A percentile compares a stretch with the other conserved stretches of the same genome.
phyloP scores from a whole-genome alignment of 1,140 invertebrate species.

The Drosophila hydei region DNA sequence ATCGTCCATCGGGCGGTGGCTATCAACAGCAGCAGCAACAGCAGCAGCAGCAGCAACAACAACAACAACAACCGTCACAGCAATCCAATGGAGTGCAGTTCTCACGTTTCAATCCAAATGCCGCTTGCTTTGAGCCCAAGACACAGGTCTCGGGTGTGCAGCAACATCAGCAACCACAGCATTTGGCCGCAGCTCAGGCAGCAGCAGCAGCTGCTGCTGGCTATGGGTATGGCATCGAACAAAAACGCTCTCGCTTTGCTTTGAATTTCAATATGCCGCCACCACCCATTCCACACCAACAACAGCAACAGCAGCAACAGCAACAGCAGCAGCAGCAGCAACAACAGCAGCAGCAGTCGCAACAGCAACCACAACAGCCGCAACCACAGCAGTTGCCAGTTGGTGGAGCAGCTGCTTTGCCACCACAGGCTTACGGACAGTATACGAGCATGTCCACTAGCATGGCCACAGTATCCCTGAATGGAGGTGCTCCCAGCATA shows the following conservation, averaged over 20 bases:
- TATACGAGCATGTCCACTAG: slow-evolving; percentile 68
- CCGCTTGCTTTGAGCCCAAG: slow-evolving; percentile 72
- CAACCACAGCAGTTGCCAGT: slow-evolving; percentile 21
- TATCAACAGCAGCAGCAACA: slow-evolving; percentile 31
- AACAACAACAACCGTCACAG: slow-evolving; percentile 40
- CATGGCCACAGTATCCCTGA: slow-evolving; percentile 70
- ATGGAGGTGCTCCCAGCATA: slow-evolving; percentile 63
- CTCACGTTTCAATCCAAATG: slow-evolving; percentile 71
- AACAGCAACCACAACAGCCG: slow-evolving; percentile 19
- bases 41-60: slow-evolving; percentile 16
- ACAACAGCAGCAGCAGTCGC: slow-evolving; percentile 1
- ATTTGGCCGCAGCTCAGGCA: slow-evolving; percentile 45
- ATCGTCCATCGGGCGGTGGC: slow-evolving; percentile 54
- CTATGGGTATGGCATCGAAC: slow-evolving; percentile 60
- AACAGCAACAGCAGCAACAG: slow-evolving; percentile 30
- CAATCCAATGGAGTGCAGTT: slow-evolving; percentile 56
- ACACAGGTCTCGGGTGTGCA: slow-evolving; percentile 33
- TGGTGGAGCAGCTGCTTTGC: slow-evolving; percentile 32
- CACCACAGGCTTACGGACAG: slow-evolving; percentile 61
- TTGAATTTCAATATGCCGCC: slow-evolving; percentile 73
- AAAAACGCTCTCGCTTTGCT: slow-evolving; percentile 69
- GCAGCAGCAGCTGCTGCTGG: slow-evolving; percentile 44
- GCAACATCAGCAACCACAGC: slow-evolving; percentile 54
- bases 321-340: slow-evolving; percentile 10
- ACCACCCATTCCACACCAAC: slow-evolving; percentile 45